Evolutionary conservation across 2,888 invertebrate genomes (phyloP), one percentile per base, ranked within the genome.

Genomic region (Electrophaes corylata): DNA sequence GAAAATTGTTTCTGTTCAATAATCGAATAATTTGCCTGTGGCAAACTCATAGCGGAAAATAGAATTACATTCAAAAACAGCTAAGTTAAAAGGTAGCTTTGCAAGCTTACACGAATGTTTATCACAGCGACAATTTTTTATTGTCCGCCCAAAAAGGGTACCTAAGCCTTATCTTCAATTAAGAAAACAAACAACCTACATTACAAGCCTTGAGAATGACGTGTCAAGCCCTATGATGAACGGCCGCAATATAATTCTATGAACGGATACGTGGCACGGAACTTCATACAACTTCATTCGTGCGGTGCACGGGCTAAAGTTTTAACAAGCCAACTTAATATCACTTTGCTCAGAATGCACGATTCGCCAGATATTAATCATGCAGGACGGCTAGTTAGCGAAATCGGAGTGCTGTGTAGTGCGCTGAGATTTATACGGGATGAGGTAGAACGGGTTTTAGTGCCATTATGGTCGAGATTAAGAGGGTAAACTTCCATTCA

Each of bases 271-370:
- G 71, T 75, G 72, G 71, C 73, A 70, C 71, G 72, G 71, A 84
- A 86, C 83, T 83, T 79, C 72, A 80, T 75, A 76, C 80, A 84
- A 83, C 82, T 86, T 76, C 77, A 84, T 83, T 84, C 75, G 75
- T 83, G 83, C 85, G 76, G 78, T 76, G 83, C 82, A 78, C 79
- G 78, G 75, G 78, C 62, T 82, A 84, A 91, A 91, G 90, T 91
- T 91, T 90, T 91, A 91, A 91, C 91, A 90, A 91, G 91, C 87
- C 88, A 91, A 91, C 91, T 91, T 91, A 90, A 91, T 91, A 90
- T 91, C 91, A 90, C 88, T 91, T 88, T 82, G 79, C 84, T 72
- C 80, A 81, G 84, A 86, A 88, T 87, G 84, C 87, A 83, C 86
- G 84, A 88, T 87, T 85, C 88, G 79, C 86, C 84, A 78, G 86